Evolutionary conservation across 1,140 invertebrate genomes (phyloP), one percentile per base, ranked within the genome.

Genomic region (Rhopalosiphum maidis): DNA sequence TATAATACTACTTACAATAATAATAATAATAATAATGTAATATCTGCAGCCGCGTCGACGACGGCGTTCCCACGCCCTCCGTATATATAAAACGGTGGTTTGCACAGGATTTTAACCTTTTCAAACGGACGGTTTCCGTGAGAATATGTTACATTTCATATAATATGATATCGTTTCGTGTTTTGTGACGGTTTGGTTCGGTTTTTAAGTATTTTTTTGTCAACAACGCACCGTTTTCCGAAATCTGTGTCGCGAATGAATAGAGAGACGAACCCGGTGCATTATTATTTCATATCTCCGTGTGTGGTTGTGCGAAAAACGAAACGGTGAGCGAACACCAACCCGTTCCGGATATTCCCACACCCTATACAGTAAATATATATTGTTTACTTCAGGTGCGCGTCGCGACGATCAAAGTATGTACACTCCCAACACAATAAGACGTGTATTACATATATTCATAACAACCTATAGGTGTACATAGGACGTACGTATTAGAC

Each of bases 281-380:
- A 41, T 41, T 41, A 41, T 41, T 37, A 82, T 37, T 37, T 3
- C 35, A 23, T 43, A 30, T 23, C 46, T 3, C 46, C 8, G 87
- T n/a, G 30, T 6, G 30, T n/a, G 46, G 23, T 25, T 89, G 46
- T 54, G 46, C 48, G 87, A 87, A 87, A 87, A 22, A 88, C 41
- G 87, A 89, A 89, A 89, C 35, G 5, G 35, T 46, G 51, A 8
- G 46, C 43, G 23, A 8, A 25, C 5, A 86, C n/a, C 15, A 89
- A 89, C 87, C 87, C 48, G n/a, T 89, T 54, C 48, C 48, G 87
- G 48, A 89, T 77, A 77, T 89, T 89, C 87, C 87, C 87, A 89
- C 87, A 89, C 87, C 87, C 86, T 9, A 21, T 9, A 23, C 2
- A 21, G 46, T 48, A 8, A 68, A 30, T 41, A 85, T n/a, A n/a